A percentile compares a stretch with the other conserved stretches of the same genome.
Evolutionary conservation across 2,888 invertebrate species (phyloP).

Genomic region (Eulithis prunata): DNA sequence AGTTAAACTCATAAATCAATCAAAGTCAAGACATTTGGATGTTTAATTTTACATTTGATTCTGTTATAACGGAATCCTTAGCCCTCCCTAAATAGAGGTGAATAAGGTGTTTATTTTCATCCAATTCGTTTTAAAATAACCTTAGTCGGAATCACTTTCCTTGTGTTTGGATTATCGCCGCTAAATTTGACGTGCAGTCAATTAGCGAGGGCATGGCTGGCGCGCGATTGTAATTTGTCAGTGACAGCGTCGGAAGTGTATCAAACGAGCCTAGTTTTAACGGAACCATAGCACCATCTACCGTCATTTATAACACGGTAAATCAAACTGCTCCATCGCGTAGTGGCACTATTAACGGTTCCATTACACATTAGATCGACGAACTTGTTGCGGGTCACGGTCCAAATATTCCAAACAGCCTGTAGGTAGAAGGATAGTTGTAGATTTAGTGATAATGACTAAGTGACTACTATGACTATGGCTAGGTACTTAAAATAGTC

Average conservation of each 20-base stretch:
- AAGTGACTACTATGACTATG: slow-evolving; percentile 9
- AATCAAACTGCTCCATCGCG: slow-evolving; percentile 41
- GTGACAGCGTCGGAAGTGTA: slow-evolving; percentile 79
- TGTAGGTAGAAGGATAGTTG: slow-evolving; percentile 1
- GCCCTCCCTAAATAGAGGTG: not conserved
- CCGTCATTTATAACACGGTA: slow-evolving; percentile 39
- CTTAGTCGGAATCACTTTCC: slow-evolving; percentile 58
- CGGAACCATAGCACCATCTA: slow-evolving; percentile 53
- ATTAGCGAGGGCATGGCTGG: slow-evolving; percentile 63
- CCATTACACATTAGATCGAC: slow-evolving; percentile 28
- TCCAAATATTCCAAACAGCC: slow-evolving; percentile 2
- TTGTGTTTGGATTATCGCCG: slow-evolving; percentile 72
- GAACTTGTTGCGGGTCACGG: slow-evolving; percentile 30
- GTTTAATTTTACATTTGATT: too few species aligned
- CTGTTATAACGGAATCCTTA: too few species aligned
- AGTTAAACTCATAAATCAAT: not conserved
- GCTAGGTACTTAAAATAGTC: not conserved
- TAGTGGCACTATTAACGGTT: slow-evolving; percentile 39
- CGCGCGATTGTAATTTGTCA: slow-evolving; percentile 76
- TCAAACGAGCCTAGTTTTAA: slow-evolving; percentile 65
- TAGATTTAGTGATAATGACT: slow-evolving; percentile 13
- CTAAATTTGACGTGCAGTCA: slow-evolving; percentile 80
- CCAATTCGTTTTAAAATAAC: slow-evolving; percentile 37
- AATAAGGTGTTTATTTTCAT: slow-evolving; percentile 7
- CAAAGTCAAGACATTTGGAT: too few species aligned